Conservation (phyloP, 1,140 invertebrate genomes). For the Thalassaphorura encarpata region DNA sequence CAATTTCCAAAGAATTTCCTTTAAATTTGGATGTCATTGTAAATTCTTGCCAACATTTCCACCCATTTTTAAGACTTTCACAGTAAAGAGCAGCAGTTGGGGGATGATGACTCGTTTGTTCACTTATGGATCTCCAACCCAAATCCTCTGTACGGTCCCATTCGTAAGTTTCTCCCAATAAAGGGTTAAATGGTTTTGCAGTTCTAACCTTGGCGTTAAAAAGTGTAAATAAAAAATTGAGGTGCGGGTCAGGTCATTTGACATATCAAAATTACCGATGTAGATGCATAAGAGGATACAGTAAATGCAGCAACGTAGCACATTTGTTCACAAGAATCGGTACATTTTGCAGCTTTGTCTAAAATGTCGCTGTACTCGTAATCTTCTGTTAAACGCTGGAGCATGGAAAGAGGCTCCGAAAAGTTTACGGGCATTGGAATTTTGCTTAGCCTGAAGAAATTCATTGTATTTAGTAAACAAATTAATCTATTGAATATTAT, state of each 20-base stretch:
- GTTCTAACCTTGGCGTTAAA: constrained; percentile 83
- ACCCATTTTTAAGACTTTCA: constrained; percentile 42
- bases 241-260: constrained; percentile 63
- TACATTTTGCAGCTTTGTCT: constrained; percentile 58
- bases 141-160: constrained; percentile 42
- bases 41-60: constrained; percentile 39
- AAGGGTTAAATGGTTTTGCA: constrained; percentile 93
- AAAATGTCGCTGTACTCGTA: constrained; percentile 88
- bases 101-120: constrained; percentile 35
- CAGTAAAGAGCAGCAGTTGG: constrained; percentile 24
- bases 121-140: constrained; percentile 47
- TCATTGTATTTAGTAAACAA: not conserved
- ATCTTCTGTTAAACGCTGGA: constrained; percentile 89
- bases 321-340: constrained; percentile 66
- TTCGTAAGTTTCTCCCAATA: constrained; percentile 92
- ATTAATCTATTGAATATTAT: not conserved
- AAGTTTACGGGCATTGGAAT: constrained; percentile 96
- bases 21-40: not conserved
- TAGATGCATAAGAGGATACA: constrained; percentile 18
- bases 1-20: not conserved
- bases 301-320: constrained; percentile 34
- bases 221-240: constrained; percentile 82
- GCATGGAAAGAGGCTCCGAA: constrained; percentile 90
- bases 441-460: constrained; percentile 59
- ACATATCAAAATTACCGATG: constrained; percentile 2